Conservation (phyloP, 2,797 vertebrate genomes). For the Podarcis siculus region DNA sequence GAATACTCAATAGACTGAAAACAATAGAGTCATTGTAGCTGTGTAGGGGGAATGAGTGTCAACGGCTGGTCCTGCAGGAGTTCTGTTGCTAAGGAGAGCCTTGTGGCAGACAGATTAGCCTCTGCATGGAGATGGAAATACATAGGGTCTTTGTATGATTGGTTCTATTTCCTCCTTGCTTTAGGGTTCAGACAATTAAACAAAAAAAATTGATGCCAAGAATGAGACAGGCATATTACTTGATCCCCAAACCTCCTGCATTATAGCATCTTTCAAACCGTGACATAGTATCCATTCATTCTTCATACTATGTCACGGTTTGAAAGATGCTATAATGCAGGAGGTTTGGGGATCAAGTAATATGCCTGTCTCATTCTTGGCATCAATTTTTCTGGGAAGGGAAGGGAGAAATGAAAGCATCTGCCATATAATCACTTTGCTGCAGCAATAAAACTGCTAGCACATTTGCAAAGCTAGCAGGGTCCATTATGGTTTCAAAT, state of each 20-base stretch:
- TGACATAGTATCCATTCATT: background rate
- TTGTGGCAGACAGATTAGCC: conserved; percentile 15
- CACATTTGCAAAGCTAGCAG: too few relatives aligned
- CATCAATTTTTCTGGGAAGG: background rate
- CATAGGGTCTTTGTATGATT: background rate
- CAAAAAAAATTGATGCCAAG: conserved; percentile 6
- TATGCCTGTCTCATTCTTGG: too few relatives aligned
- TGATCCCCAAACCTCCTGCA: accelerated
- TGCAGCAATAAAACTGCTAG: background rate
- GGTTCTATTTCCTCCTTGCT: background rate
- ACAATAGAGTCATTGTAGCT: background rate
- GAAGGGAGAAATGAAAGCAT: background rate
- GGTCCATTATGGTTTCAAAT: too few relatives aligned
- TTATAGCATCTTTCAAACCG: background rate
- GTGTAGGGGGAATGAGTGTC: background rate
- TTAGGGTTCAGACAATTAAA: background rate
- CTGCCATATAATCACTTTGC: background rate
- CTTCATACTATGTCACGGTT: too few relatives aligned
- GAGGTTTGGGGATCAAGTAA: too few relatives aligned
- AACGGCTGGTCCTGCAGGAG: conserved; percentile 17
- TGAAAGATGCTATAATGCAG: too few relatives aligned
- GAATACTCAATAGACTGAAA: conserved; percentile 4
- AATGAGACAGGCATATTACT: conserved; percentile 18
- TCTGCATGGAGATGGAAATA: background rate
- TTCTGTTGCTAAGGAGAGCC: conserved; percentile 49